These are phyloP conservation scores for Protomyctophum bolini DNA, from an alignment of 2,113 vertebrate genomes.

Conservation along the genomic window DNA sequence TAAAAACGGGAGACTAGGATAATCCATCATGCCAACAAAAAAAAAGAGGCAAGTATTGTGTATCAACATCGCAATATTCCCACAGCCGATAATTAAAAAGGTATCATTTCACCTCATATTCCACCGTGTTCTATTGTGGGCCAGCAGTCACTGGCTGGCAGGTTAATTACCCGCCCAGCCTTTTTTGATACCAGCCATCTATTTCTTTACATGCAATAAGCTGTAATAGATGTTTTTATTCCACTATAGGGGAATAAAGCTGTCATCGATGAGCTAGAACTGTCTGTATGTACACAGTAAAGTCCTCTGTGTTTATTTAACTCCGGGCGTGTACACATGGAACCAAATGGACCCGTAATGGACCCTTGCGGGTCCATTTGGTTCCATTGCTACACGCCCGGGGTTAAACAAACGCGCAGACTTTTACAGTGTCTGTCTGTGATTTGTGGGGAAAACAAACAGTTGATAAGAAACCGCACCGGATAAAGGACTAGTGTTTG, in stretches of 20 bases:
- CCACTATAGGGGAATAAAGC: slow-evolving; percentile 59
- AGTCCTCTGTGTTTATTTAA: no score
- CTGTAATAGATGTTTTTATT: slow-evolving; percentile 60
- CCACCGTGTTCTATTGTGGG: not conserved
- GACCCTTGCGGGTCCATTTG: no score
- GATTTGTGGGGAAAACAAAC: slow-evolving; percentile 65
- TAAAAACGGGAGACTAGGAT: no score
- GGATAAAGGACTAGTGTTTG: slow-evolving; percentile 51
- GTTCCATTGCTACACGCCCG: no score
- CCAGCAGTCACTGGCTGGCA: not conserved
- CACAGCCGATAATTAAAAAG: not conserved
- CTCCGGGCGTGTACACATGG: no score
- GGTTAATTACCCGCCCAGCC: slow-evolving; percentile 15
- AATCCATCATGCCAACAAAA: not conserved
- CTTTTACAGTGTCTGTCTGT: slow-evolving; percentile 14
- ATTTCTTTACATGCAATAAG: slow-evolving; percentile 31
- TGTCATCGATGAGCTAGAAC: slow-evolving; percentile 45
- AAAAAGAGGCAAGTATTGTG: not conserved
- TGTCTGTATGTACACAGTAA: no score
- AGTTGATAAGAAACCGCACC: slow-evolving; percentile 52
- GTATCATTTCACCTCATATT: not conserved
- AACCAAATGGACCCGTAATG: no score
- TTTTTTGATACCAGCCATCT: slow-evolving; percentile 37
- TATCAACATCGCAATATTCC: slow-evolving; percentile 3
- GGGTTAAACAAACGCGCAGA: no score